A percentile compares a stretch with the other conserved stretches of the same genome.
Evolutionary conservation across 2,888 invertebrate genomes (phyloP).

Genomic region (Matsumyia berberina): DNA sequence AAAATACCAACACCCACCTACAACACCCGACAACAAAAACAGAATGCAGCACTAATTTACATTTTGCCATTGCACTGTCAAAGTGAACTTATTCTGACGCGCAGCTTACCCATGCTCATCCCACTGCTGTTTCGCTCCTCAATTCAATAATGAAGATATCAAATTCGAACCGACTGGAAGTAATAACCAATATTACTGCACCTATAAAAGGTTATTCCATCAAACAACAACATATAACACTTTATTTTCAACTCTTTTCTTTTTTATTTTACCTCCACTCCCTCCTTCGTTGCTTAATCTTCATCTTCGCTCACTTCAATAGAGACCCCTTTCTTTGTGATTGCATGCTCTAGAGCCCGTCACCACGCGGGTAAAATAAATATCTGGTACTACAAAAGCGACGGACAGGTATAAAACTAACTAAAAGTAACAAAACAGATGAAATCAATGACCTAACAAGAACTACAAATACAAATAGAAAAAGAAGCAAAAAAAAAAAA

Average conservation of each 20-base stretch:
- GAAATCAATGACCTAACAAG: conserved; percentile 77
- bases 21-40: conserved; percentile 10
- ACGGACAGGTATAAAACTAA: conserved; percentile 67
- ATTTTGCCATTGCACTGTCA: conserved; percentile 68
- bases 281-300: conserved; percentile 40
- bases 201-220: conserved; percentile 73
- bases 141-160: conserved; percentile 72
- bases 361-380: conserved; percentile 60
- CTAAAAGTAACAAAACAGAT: conserved; percentile 60
- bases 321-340: conserved; percentile 52
- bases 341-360: conserved; percentile 60
- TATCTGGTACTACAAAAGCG: conserved; percentile 63
- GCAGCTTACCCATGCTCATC: conserved; percentile 24
- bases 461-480: conserved; percentile 50
- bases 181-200: conserved; percentile 76
- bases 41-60: conserved; percentile 64
- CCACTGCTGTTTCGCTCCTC: conserved; percentile 27
- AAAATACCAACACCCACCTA: conserved; percentile 56
- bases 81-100: conserved; percentile 35
- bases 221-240: conserved; percentile 48
- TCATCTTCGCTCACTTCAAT: conserved; percentile 62
- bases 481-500: conserved; percentile 15
- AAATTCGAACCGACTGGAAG: conserved; percentile 69
- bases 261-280: conserved; percentile 27
- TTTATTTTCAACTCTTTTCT: conserved; percentile 48